These are phyloP conservation scores for Alcis repandata DNA, from an alignment of 2,888 invertebrate genomes.

Conservation along the genomic window DNA sequence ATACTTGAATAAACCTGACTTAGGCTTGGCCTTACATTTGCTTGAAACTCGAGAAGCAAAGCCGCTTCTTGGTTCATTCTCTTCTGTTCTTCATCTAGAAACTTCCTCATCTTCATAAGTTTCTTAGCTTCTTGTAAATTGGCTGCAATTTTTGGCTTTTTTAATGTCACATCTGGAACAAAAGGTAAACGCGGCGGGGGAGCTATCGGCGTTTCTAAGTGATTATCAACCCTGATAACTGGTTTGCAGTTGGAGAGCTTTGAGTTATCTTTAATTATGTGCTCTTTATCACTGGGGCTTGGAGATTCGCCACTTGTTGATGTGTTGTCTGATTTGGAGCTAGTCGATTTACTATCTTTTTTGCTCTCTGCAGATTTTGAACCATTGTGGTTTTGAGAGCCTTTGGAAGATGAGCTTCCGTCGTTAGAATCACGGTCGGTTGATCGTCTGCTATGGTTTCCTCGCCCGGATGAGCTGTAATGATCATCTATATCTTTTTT, in stretches of 20 bases:
- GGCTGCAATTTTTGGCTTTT: conserved; percentile 90
- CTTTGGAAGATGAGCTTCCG: conserved; percentile 86
- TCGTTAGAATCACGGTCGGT: conserved; percentile 94
- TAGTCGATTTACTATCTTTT: conserved; percentile 74
- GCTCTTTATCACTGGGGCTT: conserved; percentile 83
- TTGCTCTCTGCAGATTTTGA: conserved; percentile 73
- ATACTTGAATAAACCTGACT: conserved; percentile 83
- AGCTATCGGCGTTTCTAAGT: conserved; percentile 71
- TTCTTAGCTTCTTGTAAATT: conserved; percentile 89
- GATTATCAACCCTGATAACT: conserved; percentile 73
- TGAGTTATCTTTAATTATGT: conserved; percentile 52
- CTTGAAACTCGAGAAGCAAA: conserved; percentile 79
- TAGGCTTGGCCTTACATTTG: conserved; percentile 79
- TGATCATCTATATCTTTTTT: conserved; percentile 90
- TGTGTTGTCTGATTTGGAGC: conserved; percentile 78
- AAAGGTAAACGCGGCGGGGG: conserved; percentile 75
- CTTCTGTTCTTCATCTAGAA: conserved; percentile 87
- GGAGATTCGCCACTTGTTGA: conserved; percentile 82
- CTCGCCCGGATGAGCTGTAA: conserved; percentile 88
- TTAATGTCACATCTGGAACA: conserved; percentile 82
- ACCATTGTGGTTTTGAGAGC: conserved; percentile 70
- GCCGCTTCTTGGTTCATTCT: conserved; percentile 84
- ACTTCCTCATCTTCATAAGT: conserved; percentile 89
- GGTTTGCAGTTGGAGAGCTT: conserved; percentile 65
- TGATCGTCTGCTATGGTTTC: conserved; percentile 89